Evolutionary conservation across 2,888 invertebrate genomes (phyloP).

Genomic region (Fragum whitleyi): DNA sequence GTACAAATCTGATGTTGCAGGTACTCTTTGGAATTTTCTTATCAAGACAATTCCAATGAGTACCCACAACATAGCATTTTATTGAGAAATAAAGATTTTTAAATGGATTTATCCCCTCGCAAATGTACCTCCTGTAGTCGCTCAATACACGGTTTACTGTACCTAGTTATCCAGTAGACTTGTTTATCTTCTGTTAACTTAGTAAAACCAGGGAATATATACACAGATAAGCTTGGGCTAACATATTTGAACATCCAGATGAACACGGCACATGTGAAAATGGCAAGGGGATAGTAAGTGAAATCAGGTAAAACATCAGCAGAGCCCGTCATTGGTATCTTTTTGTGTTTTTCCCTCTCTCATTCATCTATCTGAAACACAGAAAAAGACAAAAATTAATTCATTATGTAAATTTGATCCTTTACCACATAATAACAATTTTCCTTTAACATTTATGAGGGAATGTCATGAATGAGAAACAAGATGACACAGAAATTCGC

Average conservation of each 20-base stretch:
- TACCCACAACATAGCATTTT: too few species aligned
- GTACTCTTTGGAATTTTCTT: too few species aligned
- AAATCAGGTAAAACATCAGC: neutral
- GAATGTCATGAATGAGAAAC: too few species aligned
- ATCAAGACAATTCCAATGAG: too few species aligned
- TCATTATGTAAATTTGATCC: neutral
- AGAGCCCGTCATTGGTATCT: neutral
- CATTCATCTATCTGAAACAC: neutral
- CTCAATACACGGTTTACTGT: too few species aligned
- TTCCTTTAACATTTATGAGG: neutral
- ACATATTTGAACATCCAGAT: conserved; percentile 77
- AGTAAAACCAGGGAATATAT: conserved; percentile 70
- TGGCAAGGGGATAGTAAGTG: conserved; percentile 75
- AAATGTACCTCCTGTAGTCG: too few species aligned
- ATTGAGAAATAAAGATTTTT: too few species aligned
- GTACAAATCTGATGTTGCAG: too few species aligned
- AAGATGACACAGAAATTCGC: too few species aligned
- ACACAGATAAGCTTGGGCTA: conserved; percentile 75
- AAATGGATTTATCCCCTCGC: too few species aligned
- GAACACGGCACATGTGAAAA: conserved; percentile 76
- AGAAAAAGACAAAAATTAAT: neutral
- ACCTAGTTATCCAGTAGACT: conserved; percentile 82
- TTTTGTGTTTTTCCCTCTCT: neutral
- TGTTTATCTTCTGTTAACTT: conserved; percentile 72
- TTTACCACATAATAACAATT: neutral